Conservation (phyloP, 2,888 invertebrate genomes). For the Hoplodrina blanda region DNA sequence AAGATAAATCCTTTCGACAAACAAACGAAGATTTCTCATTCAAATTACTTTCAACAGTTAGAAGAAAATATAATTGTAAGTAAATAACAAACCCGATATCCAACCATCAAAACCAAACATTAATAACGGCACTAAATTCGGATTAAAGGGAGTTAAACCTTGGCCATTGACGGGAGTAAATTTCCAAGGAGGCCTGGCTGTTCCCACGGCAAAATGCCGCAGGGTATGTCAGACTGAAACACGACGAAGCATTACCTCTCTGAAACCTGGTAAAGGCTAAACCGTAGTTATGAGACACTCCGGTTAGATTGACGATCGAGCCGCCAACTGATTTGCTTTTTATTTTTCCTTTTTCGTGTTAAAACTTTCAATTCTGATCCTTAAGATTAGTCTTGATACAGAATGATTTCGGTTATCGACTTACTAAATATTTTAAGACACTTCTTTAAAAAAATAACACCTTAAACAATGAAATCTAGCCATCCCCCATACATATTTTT, state of each 20-base stretch:
- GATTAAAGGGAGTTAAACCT: constrained; percentile 66
- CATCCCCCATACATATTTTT: too few relatives aligned
- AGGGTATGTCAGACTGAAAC: constrained; percentile 65
- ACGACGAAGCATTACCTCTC: constrained; percentile 69
- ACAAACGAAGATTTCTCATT: neutral
- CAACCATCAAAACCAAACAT: constrained; percentile 46
- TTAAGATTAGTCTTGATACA: neutral
- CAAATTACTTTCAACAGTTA: constrained; percentile 8
- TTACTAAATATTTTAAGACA: too few relatives aligned
- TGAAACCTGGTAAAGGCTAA: constrained; percentile 67
- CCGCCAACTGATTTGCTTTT: constrained; percentile 43
- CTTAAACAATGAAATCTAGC: too few relatives aligned
- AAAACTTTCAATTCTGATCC: neutral
- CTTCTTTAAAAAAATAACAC: too few relatives aligned
- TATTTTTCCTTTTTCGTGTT: constrained; percentile 19
- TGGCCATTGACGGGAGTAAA: constrained; percentile 63
- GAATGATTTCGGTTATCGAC: neutral
- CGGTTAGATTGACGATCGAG: constrained; percentile 59
- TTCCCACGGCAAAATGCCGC: constrained; percentile 75
- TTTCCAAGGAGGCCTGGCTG: constrained; percentile 53
- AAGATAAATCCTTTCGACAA: neutral
- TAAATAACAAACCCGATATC: constrained; percentile 34
- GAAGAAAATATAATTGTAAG: constrained; percentile 6
- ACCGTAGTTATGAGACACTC: constrained; percentile 70
- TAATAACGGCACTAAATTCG: constrained; percentile 66